Evolutionary conservation across 2,113 vertebrate species (phyloP), one percentile per base, ranked within the genome.

Genomic region (Hemibates koningsi): DNA sequence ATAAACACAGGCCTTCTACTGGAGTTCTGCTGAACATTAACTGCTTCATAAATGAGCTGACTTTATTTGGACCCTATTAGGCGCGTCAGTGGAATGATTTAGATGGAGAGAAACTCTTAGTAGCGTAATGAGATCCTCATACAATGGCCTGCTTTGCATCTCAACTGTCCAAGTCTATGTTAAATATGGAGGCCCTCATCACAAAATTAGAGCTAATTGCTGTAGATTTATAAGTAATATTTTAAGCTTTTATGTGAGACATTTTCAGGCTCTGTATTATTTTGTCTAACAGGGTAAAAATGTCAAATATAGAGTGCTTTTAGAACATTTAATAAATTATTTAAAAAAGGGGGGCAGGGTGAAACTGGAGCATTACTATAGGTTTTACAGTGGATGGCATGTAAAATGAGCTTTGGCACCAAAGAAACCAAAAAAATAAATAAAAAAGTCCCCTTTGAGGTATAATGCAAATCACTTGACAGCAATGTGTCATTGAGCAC

Each of bases 51-150:
- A 95, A 95, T 91, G 84, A 91, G 53, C 85, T 34, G 87, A 90
- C 88, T 94, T 92, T 94, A 90, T 93, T 93, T 91, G 92, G 91
- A 85, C 81, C 88, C 91, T 94, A 92, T 94, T 95, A 93, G 87
- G 84, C 3, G 14, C 11, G 48, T 90, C 81, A 88, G 80, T 8
- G 5, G 59, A 50, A 57, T 93, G 88, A 95, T 94, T 94, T 94
- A 94, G 81, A 92, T 86, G 85, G 88, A 90, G 80, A 27, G n/a
- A 80, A 92, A 91, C 84, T 85, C 90, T 84, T 68, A 61, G 86
- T 24, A n/a, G 80, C 48, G 3, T 92, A 95, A 94, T 94, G 92
- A 92, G 89, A 91, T 86, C 85, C 66, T 88, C 80, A 82, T 66
- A 92, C 91, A 93, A 93, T 87, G 86, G 56, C 53, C 90, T 90